A percentile compares a stretch with the other conserved stretches of the same genome.
Conservation (phyloP, 92 coral and sea anemone genomes). For the Phenganax marumi region DNA sequence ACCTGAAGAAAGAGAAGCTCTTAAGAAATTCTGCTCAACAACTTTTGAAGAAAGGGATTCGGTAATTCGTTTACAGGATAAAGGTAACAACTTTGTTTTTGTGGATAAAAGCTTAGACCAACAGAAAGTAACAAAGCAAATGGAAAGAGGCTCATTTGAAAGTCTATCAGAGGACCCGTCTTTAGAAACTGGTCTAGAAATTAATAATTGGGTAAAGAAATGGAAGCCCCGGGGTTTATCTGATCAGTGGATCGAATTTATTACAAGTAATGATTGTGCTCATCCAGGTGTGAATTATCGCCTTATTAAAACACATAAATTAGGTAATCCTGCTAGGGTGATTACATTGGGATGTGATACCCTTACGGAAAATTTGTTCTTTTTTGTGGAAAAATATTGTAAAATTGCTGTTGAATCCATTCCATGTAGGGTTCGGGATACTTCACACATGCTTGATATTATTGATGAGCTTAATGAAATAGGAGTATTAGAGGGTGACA, state of each 20-base stretch:
- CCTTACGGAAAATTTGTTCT: constrained; percentile 1
- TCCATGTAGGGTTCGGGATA: constrained; percentile 19
- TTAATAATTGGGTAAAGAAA: background rate
- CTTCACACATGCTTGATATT: constrained; percentile 12
- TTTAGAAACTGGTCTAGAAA: background rate
- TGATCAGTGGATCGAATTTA: constrained; percentile 6
- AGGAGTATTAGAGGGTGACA: too few species aligned
- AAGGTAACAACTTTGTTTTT: constrained; percentile 8
- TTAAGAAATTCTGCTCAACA: background rate
- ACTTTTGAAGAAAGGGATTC: background rate
- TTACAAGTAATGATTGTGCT: background rate
- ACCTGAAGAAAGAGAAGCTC: background rate
- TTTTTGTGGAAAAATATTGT: constrained; percentile 20
- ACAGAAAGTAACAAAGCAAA: constrained; percentile 1
- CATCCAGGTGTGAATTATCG: constrained; percentile 9
- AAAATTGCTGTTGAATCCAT: constrained; percentile 2
- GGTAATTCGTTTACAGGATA: background rate
- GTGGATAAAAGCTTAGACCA: background rate
- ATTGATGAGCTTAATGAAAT: too few species aligned
- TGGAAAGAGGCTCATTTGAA: background rate
- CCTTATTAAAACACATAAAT: constrained; percentile 3
- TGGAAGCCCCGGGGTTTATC: constrained; percentile 5
- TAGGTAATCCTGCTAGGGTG: constrained; percentile 5
- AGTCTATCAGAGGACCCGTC: background rate
- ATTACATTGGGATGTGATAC: constrained; percentile 16